These are phyloP conservation scores for Bovichtus diacanthus DNA, from an alignment of 2,797 vertebrate species.

Conservation along the genomic window DNA sequence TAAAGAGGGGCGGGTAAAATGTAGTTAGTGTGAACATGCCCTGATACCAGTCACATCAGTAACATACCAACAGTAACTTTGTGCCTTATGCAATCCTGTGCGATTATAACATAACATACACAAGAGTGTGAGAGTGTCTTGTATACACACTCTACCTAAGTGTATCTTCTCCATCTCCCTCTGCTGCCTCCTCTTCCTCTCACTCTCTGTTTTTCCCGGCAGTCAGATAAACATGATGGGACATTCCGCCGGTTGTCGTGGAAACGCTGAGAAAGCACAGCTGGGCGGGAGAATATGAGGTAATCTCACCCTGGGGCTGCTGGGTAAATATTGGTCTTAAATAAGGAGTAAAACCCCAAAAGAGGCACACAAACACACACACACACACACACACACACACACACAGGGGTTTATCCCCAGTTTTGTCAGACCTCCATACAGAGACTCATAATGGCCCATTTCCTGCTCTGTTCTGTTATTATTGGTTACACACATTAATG, in stretches of 20 bases:
- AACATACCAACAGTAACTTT: neutral
- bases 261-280: constrained; percentile 95
- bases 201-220: constrained; percentile 88
- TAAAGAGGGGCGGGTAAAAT: neutral
- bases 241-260: constrained; percentile 93
- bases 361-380: constrained; percentile 79
- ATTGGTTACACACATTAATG: constrained; percentile 51
- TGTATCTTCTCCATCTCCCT: constrained; percentile 56
- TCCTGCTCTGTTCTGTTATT: constrained; percentile 71
- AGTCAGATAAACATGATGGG: constrained; percentile 92
- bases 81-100: constrained; percentile 18
- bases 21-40: neutral
- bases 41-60: neutral
- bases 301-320: constrained; percentile 94
- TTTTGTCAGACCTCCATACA: constrained; percentile 62
- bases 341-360: constrained; percentile 89
- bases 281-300: constrained; percentile 94
- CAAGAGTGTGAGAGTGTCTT: constrained; percentile 17
- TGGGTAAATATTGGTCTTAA: constrained; percentile 97
- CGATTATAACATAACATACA: constrained; percentile 14
- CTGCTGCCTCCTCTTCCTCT: constrained; percentile 55
- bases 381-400: constrained; percentile 46
- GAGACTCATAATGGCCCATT: constrained; percentile 60
- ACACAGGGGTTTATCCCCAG: constrained; percentile 60
- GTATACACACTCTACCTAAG: constrained; percentile 41